Percentiles rank a stretch among this genome's conserved stretches.
These are phyloP conservation scores for Morpho deidamia DNA, from an alignment of 2,888 invertebrate species.

Conservation along the genomic window DNA sequence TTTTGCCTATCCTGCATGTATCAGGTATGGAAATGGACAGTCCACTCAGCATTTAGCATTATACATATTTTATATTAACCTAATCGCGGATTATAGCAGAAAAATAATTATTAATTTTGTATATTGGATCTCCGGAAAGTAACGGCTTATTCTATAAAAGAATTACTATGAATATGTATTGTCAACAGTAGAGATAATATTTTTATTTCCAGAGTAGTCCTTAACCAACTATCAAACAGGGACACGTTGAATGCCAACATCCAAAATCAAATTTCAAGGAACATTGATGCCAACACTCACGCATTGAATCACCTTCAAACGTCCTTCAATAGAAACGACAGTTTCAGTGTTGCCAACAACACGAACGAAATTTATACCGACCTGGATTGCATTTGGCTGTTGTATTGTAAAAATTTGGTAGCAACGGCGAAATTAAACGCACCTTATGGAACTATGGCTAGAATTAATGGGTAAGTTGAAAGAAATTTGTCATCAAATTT, in stretches of 20 bases:
- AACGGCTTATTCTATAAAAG: too few species aligned
- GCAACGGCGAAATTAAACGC: constrained; percentile 70
- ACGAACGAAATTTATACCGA: constrained; percentile 47
- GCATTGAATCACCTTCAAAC: constrained; percentile 57
- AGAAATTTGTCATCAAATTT: too few species aligned
- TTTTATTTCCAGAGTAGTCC: constrained; percentile 43
- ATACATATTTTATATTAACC: too few species aligned
- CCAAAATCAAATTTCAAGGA: constrained; percentile 53
- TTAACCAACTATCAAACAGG: constrained; percentile 49
- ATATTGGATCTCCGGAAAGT: too few species aligned
- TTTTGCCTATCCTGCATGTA: too few species aligned
- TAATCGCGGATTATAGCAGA: too few species aligned
- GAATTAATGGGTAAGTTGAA: constrained; percentile 75
- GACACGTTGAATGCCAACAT: constrained; percentile 38
- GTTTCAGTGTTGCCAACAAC: constrained; percentile 35
- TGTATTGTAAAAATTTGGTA: constrained; percentile 77
- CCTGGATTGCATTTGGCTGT: constrained; percentile 78
- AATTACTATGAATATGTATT: too few species aligned
- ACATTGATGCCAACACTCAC: constrained; percentile 54
- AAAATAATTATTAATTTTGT: too few species aligned
- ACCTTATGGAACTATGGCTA: constrained; percentile 78
- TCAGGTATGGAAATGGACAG: too few species aligned
- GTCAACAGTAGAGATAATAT: not conserved
- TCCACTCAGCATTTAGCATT: too few species aligned
- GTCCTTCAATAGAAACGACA: constrained; percentile 39